A percentile compares a stretch with the other conserved stretches of the same genome.
Evolutionary conservation across 2,888 invertebrate species (phyloP).

Genomic region (Linyphia triangularis): DNA sequence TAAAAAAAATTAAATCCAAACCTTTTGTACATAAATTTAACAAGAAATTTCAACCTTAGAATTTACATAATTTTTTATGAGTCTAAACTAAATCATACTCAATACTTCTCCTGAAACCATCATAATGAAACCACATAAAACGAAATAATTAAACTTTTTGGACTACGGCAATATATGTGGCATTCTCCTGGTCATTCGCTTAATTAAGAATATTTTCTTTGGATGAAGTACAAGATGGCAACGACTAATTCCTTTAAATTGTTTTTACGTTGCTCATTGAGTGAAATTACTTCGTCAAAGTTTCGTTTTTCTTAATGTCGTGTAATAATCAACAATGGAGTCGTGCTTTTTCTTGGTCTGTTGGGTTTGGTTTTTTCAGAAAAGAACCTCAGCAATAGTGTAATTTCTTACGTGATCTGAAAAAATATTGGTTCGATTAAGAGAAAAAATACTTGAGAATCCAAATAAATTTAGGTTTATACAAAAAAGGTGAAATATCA

Average conservation of each 20-base stretch:
- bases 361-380: neutral
- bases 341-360: neutral
- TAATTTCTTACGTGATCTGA: too few relatives aligned
- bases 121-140: neutral
- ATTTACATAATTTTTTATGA: too few relatives aligned
- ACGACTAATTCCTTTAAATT: slow-evolving; percentile 13
- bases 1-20: too few relatives aligned
- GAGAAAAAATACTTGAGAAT: too few relatives aligned
- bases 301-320: neutral
- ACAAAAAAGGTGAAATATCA: too few relatives aligned
- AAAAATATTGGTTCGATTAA: too few relatives aligned
- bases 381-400: too few relatives aligned
- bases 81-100: too few relatives aligned
- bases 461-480: too few relatives aligned
- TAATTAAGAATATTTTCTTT: neutral
- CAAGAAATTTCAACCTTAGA: too few relatives aligned
- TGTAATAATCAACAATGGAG: neutral
- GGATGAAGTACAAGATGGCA: neutral
- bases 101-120: too few relatives aligned
- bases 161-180: neutral
- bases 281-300: neutral
- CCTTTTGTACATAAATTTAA: too few relatives aligned
- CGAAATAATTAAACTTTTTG: neutral
- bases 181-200: neutral
- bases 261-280: neutral